phyloP scores from a whole-genome alignment of 2,113 vertebrate genomes.

The Ailuropoda melanoleuca region DNA sequence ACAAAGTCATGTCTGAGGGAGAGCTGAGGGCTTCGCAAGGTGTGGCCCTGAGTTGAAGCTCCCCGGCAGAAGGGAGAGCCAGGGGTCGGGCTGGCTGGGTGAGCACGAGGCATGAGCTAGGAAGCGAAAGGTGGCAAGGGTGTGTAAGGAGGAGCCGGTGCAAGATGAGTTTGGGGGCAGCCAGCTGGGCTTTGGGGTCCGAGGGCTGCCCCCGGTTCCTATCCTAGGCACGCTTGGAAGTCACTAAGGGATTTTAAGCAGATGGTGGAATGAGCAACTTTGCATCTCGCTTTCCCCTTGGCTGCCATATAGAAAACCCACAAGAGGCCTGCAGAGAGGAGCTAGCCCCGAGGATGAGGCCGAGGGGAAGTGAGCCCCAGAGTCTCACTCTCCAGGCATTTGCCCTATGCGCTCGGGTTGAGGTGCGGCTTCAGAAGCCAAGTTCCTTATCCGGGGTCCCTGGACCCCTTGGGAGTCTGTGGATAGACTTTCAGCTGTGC shows the following conservation, averaged over 20 bases:
- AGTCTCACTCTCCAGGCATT: neutral
- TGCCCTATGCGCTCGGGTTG: neutral
- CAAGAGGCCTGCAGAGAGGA: neutral
- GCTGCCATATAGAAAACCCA: neutral
- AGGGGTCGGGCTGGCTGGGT: no score
- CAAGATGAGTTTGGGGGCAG: neutral
- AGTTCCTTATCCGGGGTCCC: neutral
- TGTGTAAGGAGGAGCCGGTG: neutral
- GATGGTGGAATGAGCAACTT: neutral
- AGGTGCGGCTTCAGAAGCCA: neutral
- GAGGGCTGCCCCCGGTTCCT: neutral
- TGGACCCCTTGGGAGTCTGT: neutral
- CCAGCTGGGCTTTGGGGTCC: neutral
- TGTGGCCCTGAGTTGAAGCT: rapidly evolving
- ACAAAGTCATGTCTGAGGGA: neutral
- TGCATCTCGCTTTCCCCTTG: neutral
- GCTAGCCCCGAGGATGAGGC: neutral
- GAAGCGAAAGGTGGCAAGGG: neutral
- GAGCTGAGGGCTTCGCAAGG: neutral
- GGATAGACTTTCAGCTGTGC: neutral
- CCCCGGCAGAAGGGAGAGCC: neutral
- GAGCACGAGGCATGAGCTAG: neutral
- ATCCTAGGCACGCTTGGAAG: neutral
- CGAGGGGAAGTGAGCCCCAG: neutral
- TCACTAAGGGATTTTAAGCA: neutral